phyloP scores from a whole-genome alignment of 1,140 invertebrate genomes.

The Calosoma granatense region DNA sequence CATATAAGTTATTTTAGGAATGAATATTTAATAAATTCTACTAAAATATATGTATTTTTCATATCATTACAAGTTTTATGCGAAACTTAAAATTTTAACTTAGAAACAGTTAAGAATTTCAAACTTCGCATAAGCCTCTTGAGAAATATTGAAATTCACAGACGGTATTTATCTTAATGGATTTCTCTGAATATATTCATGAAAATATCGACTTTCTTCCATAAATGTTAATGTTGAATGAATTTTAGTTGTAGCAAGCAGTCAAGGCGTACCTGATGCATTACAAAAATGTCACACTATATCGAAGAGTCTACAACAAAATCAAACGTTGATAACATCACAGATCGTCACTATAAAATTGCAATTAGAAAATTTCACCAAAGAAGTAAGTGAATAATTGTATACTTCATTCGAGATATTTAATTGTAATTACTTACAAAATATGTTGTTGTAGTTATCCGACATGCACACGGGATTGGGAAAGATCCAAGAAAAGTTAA shows the following conservation, averaged over 20 bases:
- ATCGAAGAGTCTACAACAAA: constrained; percentile 48
- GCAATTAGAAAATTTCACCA: constrained; percentile 39
- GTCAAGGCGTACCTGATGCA: constrained; percentile 49
- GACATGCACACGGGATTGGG: constrained; percentile 39
- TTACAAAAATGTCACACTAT: constrained; percentile 53
- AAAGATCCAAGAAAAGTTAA: constrained; percentile 43
- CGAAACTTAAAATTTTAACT: too few relatives aligned
- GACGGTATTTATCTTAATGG: too few relatives aligned
- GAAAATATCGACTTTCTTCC: too few relatives aligned
- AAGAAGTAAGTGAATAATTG: constrained; percentile 40
- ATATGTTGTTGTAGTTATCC: constrained; percentile 31
- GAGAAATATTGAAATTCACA: too few relatives aligned
- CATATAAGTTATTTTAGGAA: too few relatives aligned
- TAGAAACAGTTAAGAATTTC: too few relatives aligned
- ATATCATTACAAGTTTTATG: too few relatives aligned
- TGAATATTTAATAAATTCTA: too few relatives aligned
- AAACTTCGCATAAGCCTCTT: too few relatives aligned
- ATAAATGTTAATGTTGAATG: too few relatives aligned
- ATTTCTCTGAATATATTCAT: too few relatives aligned
- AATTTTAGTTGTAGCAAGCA: constrained; percentile 52
- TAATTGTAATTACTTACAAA: background rate
- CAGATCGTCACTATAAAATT: constrained; percentile 37
- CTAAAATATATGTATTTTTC: too few relatives aligned
- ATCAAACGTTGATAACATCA: constrained; percentile 45
- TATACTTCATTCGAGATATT: background rate